Base-by-base conservation (phyloP, 2,797 vertebrate species). In the Lycodopsis pacificus region DNA sequence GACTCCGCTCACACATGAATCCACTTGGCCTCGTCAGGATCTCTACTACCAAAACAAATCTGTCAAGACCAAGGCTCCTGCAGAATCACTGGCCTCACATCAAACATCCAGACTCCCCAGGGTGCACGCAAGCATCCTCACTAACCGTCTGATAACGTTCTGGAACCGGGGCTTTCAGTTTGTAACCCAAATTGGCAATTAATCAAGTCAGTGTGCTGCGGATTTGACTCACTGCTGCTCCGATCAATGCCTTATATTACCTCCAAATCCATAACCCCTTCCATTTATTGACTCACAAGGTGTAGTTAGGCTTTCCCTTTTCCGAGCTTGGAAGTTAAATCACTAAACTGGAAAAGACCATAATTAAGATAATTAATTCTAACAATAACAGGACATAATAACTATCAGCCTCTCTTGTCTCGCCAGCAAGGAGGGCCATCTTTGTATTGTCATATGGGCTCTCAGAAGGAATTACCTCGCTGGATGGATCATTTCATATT, bases 341-440 rank as follows among this genome's bases (percentile, higher is more conserved):
- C 48, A 20, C 48, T 68, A 68, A 66, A 79, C 9, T 36, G 40
- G 42, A 75, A 76, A 71, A 66, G 8, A 17, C 22, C 34, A 34
- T 70, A 73, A 84, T 83, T 63, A 77, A 27, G 38, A 73, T 54
- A 32, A 84, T 69, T 62, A 69, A 83, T 73, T 79, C 17, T 15
- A 72, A 81, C 25, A 88, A 75, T 64, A 68, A 63, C 4, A 57
- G 30, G 4, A 81, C 77, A 86, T 36, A 58, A 79, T 14, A 59
- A 76, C 20, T 30, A 22, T 56, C 27, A 66, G 59, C 42, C 27
- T 57, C 58, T 58, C 65, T 82, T 38, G 22, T 71, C 56, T 58
- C 4, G 4, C 56, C 22, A 58, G 12, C 14, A 64, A 59, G 19
- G 64, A 34, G 32, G 22, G 4, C 49, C 54, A 34, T 64, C 3